These are phyloP conservation scores for Latrodectus hesperus DNA, from an alignment of 2,888 invertebrate species.

Conservation along the genomic window DNA sequence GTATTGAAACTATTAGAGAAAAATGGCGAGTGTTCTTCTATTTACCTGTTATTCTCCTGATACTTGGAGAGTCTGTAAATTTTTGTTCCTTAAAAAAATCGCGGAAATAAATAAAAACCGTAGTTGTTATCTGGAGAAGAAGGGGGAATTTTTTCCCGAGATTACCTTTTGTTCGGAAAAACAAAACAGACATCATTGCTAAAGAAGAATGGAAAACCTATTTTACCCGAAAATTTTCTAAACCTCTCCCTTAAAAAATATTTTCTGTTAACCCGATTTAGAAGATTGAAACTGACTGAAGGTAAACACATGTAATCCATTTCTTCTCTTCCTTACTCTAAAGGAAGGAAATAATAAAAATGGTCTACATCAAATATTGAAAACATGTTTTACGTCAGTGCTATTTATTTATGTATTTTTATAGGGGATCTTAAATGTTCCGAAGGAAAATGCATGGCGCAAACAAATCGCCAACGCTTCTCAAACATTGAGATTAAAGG, in stretches of 20 bases:
- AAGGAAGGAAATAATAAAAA: constrained; percentile 4
- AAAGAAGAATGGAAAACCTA: constrained; percentile 10
- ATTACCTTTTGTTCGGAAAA: constrained; percentile 13
- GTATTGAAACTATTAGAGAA: too few species aligned
- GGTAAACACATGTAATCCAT: constrained; percentile 61
- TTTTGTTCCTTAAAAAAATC: too few species aligned
- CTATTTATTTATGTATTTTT: too few species aligned
- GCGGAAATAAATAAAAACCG: too few species aligned
- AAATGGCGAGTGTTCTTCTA: too few species aligned
- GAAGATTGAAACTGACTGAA: constrained; percentile 54
- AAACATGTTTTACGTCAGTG: constrained; percentile 41
- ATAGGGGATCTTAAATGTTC: too few species aligned
- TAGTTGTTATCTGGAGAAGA: too few species aligned
- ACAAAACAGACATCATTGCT: constrained; percentile 21
- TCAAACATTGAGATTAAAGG: too few species aligned
- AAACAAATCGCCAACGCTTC: too few species aligned
- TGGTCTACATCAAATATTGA: constrained; percentile 48
- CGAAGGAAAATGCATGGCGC: too few species aligned
- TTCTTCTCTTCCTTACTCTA: constrained; percentile 21
- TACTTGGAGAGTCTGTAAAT: too few species aligned
- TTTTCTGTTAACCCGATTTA: constrained; percentile 55
- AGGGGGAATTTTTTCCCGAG: background rate
- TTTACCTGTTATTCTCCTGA: too few species aligned
- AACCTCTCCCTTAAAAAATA: constrained; percentile 18
- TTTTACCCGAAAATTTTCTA: constrained; percentile 18